Evolutionary conservation across 2,113 vertebrate species (phyloP).

Genomic region (Pteruthius melanotis): DNA sequence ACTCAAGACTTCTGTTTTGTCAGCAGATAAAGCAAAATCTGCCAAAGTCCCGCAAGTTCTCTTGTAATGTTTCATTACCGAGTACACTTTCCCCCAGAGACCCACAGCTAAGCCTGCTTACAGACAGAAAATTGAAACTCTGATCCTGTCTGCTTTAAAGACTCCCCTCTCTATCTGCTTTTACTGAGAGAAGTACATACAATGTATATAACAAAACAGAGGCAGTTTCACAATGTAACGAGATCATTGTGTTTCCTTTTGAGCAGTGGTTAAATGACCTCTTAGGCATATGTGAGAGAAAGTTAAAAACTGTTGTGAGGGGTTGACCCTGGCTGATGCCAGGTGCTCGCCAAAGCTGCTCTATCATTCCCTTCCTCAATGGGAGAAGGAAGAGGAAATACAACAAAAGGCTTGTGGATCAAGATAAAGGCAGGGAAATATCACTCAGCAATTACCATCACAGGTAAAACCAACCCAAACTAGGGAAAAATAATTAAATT

Average conservation of each 20-base stretch:
- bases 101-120: neutral
- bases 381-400: neutral
- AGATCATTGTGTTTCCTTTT: neutral
- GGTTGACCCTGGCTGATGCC: neutral
- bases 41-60: neutral
- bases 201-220: neutral
- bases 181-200: neutral
- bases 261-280: neutral
- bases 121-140: neutral
- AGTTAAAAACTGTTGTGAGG: neutral
- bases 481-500: neutral
- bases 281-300: neutral
- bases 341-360: neutral
- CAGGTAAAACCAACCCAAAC: neutral
- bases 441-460: neutral
- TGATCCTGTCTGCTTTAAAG: neutral
- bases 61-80: neutral
- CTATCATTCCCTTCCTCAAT: neutral
- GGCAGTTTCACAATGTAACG: neutral
- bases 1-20: neutral
- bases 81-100: neutral
- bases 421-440: neutral
- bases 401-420: neutral
- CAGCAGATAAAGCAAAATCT: neutral
- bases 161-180: neutral